phyloP scores from a whole-genome alignment of 1,140 invertebrate species.

The Rhagoletis zephyria region DNA sequence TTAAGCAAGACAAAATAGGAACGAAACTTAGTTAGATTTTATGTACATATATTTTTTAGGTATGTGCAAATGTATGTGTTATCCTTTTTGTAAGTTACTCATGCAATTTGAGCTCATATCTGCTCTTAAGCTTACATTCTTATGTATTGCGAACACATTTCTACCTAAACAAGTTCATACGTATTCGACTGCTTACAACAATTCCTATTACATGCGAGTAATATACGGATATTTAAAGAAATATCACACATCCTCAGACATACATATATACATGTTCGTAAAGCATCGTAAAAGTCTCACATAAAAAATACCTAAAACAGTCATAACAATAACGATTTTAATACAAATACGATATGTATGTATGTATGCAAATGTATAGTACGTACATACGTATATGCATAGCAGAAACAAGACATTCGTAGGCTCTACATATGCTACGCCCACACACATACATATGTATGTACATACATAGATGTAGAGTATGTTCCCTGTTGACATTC shows the following conservation, averaged over 20 bases:
- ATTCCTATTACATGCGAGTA: neutral
- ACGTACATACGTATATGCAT: neutral
- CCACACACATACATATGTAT: neutral
- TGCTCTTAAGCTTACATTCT: constrained; percentile 5
- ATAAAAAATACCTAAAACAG: neutral
- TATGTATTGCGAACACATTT: neutral
- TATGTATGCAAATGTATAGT: neutral
- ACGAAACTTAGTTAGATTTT: no score
- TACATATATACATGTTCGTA: neutral
- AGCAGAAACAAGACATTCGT: neutral
- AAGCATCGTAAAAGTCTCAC: neutral
- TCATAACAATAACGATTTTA: constrained; percentile 15
- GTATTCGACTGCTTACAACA: neutral
- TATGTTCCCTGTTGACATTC: no score
- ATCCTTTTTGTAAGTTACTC: no score
- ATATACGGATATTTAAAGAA: neutral
- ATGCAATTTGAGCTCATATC: neutral
- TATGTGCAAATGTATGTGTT: no score
- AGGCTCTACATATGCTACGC: neutral
- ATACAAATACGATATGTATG: neutral
- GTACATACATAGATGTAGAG: neutral
- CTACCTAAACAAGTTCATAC: neutral
- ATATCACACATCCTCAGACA: neutral
- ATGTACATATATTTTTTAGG: no score
- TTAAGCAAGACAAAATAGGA: no score